Evolutionary conservation across 2,113 vertebrate species (phyloP), one percentile per base, ranked within the genome.

Genomic region (Leucosticte australis): DNA sequence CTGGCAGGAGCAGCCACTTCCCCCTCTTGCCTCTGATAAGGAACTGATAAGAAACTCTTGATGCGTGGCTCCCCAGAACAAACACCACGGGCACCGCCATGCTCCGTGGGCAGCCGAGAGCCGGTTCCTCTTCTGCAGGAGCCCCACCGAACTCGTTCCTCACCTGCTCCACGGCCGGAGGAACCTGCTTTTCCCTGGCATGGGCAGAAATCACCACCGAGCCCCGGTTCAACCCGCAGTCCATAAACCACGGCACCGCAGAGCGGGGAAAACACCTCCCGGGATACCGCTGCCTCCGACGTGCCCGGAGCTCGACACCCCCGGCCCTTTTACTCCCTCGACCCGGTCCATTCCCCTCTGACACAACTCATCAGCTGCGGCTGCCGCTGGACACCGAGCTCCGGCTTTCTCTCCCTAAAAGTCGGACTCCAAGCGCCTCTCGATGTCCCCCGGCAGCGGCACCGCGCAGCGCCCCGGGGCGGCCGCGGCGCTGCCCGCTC

Each of bases 321-420:
- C 35, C 2, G 19, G 59, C n/a, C 49, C 26, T 23, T 20, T 0
- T 10, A 42, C 33, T 22, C n/a, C 50, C 56, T 7, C 46, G 10
- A 10, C 5, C 33, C 55, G 47, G 0, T 60, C 39, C 52, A 2
- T 35, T n/a, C 12, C n/a, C 47, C 59, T 5, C 33, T 0, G 60
- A 9, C 0, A 28, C 37, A 6, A 3, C 59, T 11, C 70, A 12
- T 23, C 42, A 16, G 24, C 69, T 3, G 68, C 39, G 13, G 33
- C 73, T 5, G 22, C 26, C 2, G 47, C 19, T 0, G 63, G 30
- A 37, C 87, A 37, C 44, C 21, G 35, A 42, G 31, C 31, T 8
- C 37, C 46, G 3, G 15, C 0, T 4, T 13, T 1, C 55, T 5
- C 33, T 10, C 22, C 21, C 30, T 3, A 11, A 1, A 39, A 52